A percentile compares a stretch with the other conserved stretches of the same genome.
phyloP scores from a whole-genome alignment of 2,888 invertebrate species.

The Cataglyphis cursor region DNA sequence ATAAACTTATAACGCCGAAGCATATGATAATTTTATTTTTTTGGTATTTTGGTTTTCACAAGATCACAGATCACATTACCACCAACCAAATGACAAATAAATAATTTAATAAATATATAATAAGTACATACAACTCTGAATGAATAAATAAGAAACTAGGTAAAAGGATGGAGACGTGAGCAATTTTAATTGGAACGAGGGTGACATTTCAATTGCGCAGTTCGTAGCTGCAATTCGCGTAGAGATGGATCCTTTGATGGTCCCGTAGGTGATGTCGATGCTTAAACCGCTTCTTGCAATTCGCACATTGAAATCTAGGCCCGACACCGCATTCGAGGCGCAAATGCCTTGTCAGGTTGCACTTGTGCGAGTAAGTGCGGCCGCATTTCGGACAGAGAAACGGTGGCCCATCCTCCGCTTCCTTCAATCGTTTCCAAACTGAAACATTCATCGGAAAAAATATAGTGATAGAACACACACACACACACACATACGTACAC shows the following conservation, averaged over 20 bases:
- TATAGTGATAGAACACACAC: constrained; percentile 41
- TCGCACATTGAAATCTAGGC: constrained; percentile 82
- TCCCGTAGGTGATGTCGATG: constrained; percentile 86
- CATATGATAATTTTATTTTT: constrained; percentile 15
- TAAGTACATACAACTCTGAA: not conserved
- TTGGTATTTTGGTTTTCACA: constrained; percentile 15
- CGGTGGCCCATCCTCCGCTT: constrained; percentile 79
- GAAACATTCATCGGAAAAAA: constrained; percentile 68
- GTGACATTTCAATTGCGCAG: constrained; percentile 63
- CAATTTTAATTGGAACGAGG: not conserved
- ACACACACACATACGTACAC: not conserved
- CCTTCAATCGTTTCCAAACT: constrained; percentile 75
- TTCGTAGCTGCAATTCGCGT: constrained; percentile 69
- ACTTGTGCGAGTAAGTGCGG: constrained; percentile 83
- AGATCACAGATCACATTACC: constrained; percentile 33
- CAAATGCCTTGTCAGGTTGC: constrained; percentile 84
- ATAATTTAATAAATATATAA: constrained; percentile 26
- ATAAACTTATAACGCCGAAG: constrained; percentile 22
- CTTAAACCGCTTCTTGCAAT: constrained; percentile 85
- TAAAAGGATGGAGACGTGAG: not conserved
- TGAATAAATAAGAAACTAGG: not conserved
- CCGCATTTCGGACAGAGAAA: constrained; percentile 83
- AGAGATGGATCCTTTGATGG: constrained; percentile 82
- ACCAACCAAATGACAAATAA: constrained; percentile 31
- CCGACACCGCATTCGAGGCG: constrained; percentile 85